Evolutionary conservation across 2,888 invertebrate species (phyloP), one percentile per base, ranked within the genome.

Genomic region (Dioctria rufipes): DNA sequence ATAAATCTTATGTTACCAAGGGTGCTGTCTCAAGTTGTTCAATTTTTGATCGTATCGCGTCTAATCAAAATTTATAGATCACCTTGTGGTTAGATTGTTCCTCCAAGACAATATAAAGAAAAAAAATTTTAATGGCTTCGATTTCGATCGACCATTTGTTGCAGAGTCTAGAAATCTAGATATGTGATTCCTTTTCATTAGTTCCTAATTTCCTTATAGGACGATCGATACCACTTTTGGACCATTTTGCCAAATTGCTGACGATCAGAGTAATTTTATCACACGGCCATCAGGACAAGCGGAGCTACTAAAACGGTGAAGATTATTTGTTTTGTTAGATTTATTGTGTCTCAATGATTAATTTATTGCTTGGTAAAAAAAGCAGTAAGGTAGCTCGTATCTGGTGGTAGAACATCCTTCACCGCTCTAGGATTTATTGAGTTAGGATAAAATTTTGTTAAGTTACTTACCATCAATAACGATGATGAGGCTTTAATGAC

Each of bases 401-500:
- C 43, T 8, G 51, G n/a, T 51, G 51, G 51, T 8, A 61, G 40
- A 69, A 54, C 11, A 54, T 54, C 54, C 54, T 4, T 25, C 25
- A 25, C 61, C 39, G 40, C 58, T 42, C 42, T 54, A 58, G 73
- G 37, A 73, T 73, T 73, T 73, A 73, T 73, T 37, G 54, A 13
- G 61, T 39, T 25, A 58, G 60, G 58, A 73, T 4, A 4, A 6
- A 8, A n/a, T 60, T 73, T n/a, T 66, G 42, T 42, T 58, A 49
- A 39, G 39, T 13, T 37, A n/a, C 60, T 13, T 37, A n/a, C 42
- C 9, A 73, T 73, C 58, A 58, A 73, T 73, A 58, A 73, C 73
- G 73, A 60, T 73, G 73, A 60, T 73, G 73, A 73, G 73, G 6
- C 42, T 58, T 73, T 73, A 73, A 73, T 73, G 73, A 73, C 58